These are phyloP conservation scores for Bombus confusus DNA, from an alignment of 1,140 invertebrate genomes.

Conservation along the genomic window DNA sequence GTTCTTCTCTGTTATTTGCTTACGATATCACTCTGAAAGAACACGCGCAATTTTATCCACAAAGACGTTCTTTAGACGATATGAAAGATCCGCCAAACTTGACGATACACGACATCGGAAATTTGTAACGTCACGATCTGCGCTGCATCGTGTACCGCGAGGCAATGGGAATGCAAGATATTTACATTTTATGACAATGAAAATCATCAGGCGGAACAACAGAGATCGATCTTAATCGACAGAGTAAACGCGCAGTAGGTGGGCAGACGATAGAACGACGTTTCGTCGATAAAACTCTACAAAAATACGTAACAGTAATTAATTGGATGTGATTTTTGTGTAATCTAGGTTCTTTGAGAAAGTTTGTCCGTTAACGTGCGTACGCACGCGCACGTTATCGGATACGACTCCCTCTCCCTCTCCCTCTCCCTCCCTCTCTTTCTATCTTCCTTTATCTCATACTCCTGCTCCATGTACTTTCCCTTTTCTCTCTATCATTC, in stretches of 20 bases:
- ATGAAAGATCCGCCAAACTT: no score
- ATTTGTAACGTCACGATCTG: no score
- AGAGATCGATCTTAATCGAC: neutral
- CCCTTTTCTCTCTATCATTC: constrained; percentile 14
- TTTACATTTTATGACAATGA: neutral
- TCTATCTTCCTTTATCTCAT: neutral
- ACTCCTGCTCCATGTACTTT: neutral
- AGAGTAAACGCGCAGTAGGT: constrained; percentile 22
- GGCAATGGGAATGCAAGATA: neutral
- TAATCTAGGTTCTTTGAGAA: constrained; percentile 50
- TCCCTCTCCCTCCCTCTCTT: neutral
- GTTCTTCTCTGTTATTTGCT: neutral
- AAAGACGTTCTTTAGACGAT: neutral
- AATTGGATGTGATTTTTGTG: constrained; percentile 41
- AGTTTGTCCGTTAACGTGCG: constrained; percentile 29
- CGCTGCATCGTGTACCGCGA: no score
- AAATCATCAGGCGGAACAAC: neutral
- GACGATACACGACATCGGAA: no score
- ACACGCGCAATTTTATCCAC: neutral
- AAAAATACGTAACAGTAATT: constrained; percentile 64
- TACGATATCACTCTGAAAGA: neutral
- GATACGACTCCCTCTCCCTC: neutral
- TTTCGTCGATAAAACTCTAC: constrained; percentile 64
- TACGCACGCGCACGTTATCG: neutral
- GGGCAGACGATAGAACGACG: constrained; percentile 52